These are phyloP conservation scores for Syrmaticus mikado DNA, from an alignment of 2,113 vertebrate species.

Conservation along the genomic window DNA sequence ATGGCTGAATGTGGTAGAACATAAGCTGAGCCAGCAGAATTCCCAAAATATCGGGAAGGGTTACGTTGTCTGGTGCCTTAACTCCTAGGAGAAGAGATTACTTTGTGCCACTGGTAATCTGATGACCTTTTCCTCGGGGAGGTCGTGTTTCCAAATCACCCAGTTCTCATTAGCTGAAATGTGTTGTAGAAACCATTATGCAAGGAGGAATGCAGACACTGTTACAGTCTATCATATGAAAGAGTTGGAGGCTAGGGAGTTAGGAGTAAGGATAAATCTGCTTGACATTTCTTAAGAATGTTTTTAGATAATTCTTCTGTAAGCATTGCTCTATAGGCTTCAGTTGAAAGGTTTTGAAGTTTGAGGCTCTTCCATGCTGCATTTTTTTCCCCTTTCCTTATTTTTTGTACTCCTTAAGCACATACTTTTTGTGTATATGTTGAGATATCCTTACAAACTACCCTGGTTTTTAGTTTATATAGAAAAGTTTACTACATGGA, in stretches of 20 bases:
- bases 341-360: background rate
- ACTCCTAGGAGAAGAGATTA: background rate
- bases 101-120: background rate
- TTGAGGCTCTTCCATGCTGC: background rate
- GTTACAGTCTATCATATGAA: background rate
- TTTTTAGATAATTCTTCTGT: background rate
- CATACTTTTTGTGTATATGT: fast-evolving
- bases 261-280: background rate
- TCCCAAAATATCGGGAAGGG: fast-evolving
- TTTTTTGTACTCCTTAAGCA: background rate
- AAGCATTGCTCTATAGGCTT: background rate
- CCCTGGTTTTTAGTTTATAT: background rate
- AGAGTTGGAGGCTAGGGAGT: background rate
- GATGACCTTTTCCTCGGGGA: background rate
- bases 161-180: background rate
- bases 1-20: background rate
- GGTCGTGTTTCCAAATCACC: background rate
- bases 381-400: background rate
- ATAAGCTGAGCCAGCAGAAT: background rate
- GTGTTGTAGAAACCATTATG: fast-evolving
- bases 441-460: background rate
- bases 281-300: background rate
- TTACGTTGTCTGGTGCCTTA: fast-evolving
- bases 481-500: background rate
- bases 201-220: background rate